Conservation (phyloP, 1,140 invertebrate genomes). For the Nymphalis io region DNA sequence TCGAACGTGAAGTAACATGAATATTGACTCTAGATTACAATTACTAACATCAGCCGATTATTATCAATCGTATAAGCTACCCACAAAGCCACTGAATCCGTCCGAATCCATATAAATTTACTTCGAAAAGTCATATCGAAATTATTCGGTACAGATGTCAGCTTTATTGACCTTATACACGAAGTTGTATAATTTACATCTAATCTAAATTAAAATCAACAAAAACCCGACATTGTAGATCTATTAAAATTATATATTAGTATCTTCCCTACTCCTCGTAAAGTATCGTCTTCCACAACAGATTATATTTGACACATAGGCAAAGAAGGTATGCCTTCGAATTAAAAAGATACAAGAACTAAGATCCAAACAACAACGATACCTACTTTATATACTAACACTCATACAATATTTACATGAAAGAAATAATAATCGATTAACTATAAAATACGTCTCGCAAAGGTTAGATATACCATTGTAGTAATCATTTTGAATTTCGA, state of each 20-base stretch:
- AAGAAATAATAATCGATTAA: conserved; percentile 50
- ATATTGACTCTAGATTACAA: conserved; percentile 61
- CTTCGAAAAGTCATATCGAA: conserved; percentile 26
- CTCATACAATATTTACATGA: conserved; percentile 64
- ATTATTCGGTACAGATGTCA: conserved; percentile 35
- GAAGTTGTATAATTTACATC: conserved; percentile 42
- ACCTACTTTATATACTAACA: conserved; percentile 58
- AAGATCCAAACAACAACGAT: conserved; percentile 48
- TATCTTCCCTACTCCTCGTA: conserved; percentile 63
- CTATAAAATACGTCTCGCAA: conserved; percentile 57
- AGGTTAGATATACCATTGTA: conserved; percentile 54
- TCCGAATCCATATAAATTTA: conserved; percentile 35
- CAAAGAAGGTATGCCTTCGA: conserved; percentile 47
- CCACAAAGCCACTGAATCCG: conserved; percentile 32
- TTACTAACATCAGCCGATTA: conserved; percentile 60
- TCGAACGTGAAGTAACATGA: conserved; percentile 65
- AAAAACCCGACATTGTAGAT: conserved; percentile 46
- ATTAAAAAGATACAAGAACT: conserved; percentile 49
- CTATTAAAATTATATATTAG: conserved; percentile 48
- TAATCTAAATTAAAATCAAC: conserved; percentile 54
- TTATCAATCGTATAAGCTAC: conserved; percentile 43
- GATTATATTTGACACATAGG: conserved; percentile 62
- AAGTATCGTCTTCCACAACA: conserved; percentile 78
- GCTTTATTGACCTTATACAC: conserved; percentile 37
- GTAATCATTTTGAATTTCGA: conserved; percentile 61